Percentiles rank a stretch among this genome's conserved stretches.
These are phyloP conservation scores for Callipepla californica DNA, from an alignment of 2,113 vertebrate genomes.

Conservation along the genomic window DNA sequence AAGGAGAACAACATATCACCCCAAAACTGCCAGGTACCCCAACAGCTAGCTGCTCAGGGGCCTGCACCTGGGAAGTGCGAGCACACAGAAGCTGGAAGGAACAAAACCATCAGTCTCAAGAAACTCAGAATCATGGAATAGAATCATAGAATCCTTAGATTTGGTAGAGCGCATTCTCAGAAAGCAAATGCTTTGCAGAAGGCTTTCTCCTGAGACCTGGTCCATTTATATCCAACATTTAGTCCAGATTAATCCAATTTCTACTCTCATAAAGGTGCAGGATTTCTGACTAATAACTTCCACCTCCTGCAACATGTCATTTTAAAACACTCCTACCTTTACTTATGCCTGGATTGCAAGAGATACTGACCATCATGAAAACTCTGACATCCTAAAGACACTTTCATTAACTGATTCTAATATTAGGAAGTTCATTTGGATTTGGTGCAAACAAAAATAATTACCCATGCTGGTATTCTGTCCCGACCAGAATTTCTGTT, in stretches of 20 bases:
- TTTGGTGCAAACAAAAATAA: not conserved
- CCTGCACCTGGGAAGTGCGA: not conserved
- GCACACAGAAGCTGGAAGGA: not conserved
- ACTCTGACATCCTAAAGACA: not conserved
- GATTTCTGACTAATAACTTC: not conserved
- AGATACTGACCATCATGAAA: not conserved
- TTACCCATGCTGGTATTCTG: not conserved
- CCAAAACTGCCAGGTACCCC: not conserved
- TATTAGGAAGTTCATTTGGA: not conserved
- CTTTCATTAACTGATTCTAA: not conserved
- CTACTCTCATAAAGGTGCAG: not conserved
- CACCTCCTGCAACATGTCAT: not conserved
- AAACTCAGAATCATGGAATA: not conserved
- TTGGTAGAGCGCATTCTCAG: not conserved
- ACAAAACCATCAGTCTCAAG: accelerated
- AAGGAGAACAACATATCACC: not conserved
- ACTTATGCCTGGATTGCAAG: not conserved
- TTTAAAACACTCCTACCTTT: not conserved
- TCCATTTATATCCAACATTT: not conserved
- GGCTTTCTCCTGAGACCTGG: not conserved
- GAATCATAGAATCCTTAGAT: too few species aligned
- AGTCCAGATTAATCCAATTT: not conserved
- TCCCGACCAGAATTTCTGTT: not conserved
- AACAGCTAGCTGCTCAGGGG: not conserved
- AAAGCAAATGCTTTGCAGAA: not conserved